Percentiles rank a stretch among this genome's conserved stretches.
These are phyloP conservation scores for Anhinga rufa DNA, from an alignment of 2,113 vertebrate species.

Conservation along the genomic window DNA sequence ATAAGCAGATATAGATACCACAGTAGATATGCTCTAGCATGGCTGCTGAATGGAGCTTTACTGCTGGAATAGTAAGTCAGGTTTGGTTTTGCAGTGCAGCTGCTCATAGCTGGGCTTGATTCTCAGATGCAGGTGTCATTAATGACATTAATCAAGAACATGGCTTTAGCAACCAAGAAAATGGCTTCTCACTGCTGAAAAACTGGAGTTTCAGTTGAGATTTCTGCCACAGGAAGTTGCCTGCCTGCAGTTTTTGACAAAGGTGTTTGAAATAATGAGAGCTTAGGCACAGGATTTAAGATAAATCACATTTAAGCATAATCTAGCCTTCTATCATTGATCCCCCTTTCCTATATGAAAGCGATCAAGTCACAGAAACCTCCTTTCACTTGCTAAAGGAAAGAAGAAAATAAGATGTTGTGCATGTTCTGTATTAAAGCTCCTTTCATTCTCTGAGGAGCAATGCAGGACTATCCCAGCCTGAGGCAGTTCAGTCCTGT, in stretches of 20 bases:
- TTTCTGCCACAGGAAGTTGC: not conserved
- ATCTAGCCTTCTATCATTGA: not conserved
- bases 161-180: not conserved
- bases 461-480: not conserved
- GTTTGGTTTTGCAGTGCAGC: not conserved
- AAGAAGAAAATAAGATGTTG: conserved; percentile 41
- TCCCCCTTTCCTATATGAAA: not conserved
- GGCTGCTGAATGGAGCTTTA: not conserved
- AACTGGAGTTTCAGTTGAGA: not conserved
- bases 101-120: not conserved
- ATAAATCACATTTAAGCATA: not conserved
- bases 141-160: not conserved
- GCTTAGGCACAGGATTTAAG: not conserved
- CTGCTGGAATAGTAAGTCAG: not conserved
- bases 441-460: conserved; percentile 16
- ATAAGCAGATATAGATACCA: not conserved
- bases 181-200: not conserved
- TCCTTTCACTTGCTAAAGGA: not conserved
- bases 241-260: not conserved
- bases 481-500: not conserved
- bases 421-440: not conserved
- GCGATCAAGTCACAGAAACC: not conserved
- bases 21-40: not conserved
- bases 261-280: not conserved
- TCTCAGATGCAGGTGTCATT: not conserved